Conservation (phyloP, 2,888 invertebrate species). For the Philhelius pedissequus region DNA sequence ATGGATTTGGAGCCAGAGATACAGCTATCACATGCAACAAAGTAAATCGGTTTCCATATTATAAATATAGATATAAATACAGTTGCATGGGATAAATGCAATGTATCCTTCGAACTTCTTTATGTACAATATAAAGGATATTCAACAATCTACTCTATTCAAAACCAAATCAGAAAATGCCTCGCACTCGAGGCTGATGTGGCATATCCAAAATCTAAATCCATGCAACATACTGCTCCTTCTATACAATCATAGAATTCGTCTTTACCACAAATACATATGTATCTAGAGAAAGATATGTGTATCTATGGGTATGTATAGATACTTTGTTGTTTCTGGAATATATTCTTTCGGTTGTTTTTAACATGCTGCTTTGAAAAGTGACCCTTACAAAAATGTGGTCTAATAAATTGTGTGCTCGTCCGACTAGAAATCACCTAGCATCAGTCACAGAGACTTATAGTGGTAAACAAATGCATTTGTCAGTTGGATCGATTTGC, state of each 20-base stretch:
- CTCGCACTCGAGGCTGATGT: constrained; percentile 8
- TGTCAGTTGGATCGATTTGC: constrained; percentile 52
- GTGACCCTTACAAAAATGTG: constrained; percentile 47
- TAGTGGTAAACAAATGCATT: constrained; percentile 58
- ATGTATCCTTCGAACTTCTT: not conserved
- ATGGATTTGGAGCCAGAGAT: constrained; percentile 8
- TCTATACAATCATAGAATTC: not conserved
- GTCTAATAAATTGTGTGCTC: constrained; percentile 59
- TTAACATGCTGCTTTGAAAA: constrained; percentile 38
- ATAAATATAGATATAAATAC: not conserved
- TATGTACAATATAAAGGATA: not conserved
- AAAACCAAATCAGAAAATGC: constrained; percentile 48
- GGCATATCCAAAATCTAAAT: too few species aligned
- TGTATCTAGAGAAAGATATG: not conserved
- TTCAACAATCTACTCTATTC: constrained; percentile 22
- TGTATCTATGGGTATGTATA: not conserved
- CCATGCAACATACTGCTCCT: not conserved
- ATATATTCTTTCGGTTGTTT: constrained; percentile 28
- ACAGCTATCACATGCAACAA: not conserved
- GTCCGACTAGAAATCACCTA: constrained; percentile 50
- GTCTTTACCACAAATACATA: not conserved
- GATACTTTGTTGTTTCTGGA: not conserved
- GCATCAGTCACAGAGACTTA: constrained; percentile 53
- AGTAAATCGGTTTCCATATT: not conserved
- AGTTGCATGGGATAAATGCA: not conserved